phyloP scores from a whole-genome alignment of 2,113 vertebrate species.

The Prunella himalayana region DNA sequence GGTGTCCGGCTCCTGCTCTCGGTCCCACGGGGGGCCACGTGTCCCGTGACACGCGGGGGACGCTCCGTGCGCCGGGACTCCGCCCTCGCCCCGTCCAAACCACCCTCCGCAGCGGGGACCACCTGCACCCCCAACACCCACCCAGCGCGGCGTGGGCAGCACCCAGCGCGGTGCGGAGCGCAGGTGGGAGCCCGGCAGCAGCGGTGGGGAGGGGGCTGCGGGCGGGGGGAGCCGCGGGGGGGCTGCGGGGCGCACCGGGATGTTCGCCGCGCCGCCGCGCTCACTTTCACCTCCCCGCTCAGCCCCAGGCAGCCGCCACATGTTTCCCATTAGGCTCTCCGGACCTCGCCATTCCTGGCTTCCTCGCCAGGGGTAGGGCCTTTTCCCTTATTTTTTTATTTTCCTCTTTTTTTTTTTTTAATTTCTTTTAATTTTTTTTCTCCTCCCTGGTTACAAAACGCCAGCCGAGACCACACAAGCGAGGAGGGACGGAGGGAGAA shows the following conservation, averaged over 20 bases:
- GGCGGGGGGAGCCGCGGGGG: not conserved
- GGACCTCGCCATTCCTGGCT: conserved; percentile 47
- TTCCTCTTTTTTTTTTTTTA: no score
- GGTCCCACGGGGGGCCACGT: not conserved
- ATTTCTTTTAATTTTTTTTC: not conserved
- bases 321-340: conserved; percentile 79
- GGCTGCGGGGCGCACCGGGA: not conserved
- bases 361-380: conserved; percentile 47
- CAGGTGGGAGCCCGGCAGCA: not conserved
- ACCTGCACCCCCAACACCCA: not conserved
- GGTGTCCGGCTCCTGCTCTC: not conserved
- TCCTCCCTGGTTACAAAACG: conserved; percentile 19
- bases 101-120: not conserved
- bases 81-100: not conserved
- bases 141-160: no score
- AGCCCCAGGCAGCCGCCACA: conserved; percentile 71
- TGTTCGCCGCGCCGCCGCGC: not conserved
- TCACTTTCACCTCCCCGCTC: conserved; percentile 74
- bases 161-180: not conserved
- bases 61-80: not conserved
- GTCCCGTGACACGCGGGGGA: not conserved
- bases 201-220: not conserved
- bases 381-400: not conserved
- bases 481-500: not conserved
- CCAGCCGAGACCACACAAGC: conserved; percentile 49